Evolutionary conservation across 2,113 vertebrate species (phyloP).

Genomic region (Oxygymnocypris stewartii): DNA sequence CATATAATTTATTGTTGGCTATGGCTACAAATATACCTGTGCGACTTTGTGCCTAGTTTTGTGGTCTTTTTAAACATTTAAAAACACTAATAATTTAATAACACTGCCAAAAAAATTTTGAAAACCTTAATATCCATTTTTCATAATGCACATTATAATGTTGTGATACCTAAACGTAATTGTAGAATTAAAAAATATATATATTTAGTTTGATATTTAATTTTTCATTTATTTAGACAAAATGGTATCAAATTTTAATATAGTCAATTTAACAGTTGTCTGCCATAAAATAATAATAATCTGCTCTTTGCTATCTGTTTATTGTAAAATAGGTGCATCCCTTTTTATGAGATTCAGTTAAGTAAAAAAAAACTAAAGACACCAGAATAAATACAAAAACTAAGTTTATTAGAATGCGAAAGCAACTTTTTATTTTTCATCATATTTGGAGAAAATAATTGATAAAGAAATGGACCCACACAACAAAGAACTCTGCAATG

Average conservation of each 20-base stretch:
- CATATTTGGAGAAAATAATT: not conserved
- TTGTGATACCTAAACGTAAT: not conserved
- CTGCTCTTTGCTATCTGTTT: not conserved
- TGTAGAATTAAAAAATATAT: too few relatives aligned
- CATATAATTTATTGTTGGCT: too few relatives aligned
- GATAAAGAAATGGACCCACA: not conserved
- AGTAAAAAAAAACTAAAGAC: not conserved
- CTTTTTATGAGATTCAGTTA: not conserved
- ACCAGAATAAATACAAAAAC: not conserved
- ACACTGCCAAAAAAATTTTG: not conserved
- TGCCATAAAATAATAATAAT: not conserved
- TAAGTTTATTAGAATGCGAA: not conserved
- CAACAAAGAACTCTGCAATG: not conserved
- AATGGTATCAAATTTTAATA: not conserved
- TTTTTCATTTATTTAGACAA: too few relatives aligned
- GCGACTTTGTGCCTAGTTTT: too few relatives aligned
- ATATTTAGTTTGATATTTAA: too few relatives aligned
- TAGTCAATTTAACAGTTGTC: not conserved
- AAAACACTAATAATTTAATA: not conserved
- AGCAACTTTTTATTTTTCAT: not conserved
- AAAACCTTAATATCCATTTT: not conserved
- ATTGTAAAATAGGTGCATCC: not conserved
- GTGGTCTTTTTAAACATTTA: not conserved
- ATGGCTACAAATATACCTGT: too few relatives aligned
- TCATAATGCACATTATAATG: not conserved